phyloP scores from a whole-genome alignment of 2,113 vertebrate species.

The Haplochromis vanheusdeni region DNA sequence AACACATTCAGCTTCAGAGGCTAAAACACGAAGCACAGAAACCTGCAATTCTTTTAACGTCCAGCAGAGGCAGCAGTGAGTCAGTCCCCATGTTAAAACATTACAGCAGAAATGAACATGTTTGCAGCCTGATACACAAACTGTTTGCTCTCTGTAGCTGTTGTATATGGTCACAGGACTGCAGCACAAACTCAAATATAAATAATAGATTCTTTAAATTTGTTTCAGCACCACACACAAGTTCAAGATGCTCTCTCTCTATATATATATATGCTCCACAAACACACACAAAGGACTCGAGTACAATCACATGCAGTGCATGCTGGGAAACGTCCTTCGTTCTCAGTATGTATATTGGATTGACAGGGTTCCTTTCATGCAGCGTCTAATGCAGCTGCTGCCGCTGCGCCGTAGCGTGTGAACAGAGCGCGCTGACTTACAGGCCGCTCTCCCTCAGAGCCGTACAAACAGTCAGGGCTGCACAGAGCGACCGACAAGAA shows the following conservation, averaged over 20 bases:
- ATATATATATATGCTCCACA: rapidly evolving
- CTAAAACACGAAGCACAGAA: not conserved
- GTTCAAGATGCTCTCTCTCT: not conserved
- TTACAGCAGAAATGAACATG: not conserved
- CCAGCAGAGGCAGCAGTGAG: not conserved
- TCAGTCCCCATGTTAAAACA: not conserved
- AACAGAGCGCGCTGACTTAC: not conserved
- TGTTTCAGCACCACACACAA: not conserved
- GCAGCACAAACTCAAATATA: not conserved
- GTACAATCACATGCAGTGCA: not conserved
- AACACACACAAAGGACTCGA: not conserved
- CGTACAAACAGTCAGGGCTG: not conserved
- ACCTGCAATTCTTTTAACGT: rapidly evolving
- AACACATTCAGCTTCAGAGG: not conserved
- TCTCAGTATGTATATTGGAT: not conserved
- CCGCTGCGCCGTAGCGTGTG: not conserved
- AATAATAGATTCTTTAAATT: not conserved
- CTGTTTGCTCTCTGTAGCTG: not conserved
- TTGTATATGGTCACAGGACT: rapidly evolving
- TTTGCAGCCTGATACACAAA: not conserved
- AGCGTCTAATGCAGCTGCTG: not conserved
- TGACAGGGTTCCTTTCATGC: not conserved
- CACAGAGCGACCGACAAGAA: not conserved
- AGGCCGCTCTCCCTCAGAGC: not conserved
- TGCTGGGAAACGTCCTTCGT: not conserved